Evolutionary conservation across 1,140 invertebrate species (phyloP), one percentile per base, ranked within the genome.

Genomic region (Rhagoletis zephyria): DNA sequence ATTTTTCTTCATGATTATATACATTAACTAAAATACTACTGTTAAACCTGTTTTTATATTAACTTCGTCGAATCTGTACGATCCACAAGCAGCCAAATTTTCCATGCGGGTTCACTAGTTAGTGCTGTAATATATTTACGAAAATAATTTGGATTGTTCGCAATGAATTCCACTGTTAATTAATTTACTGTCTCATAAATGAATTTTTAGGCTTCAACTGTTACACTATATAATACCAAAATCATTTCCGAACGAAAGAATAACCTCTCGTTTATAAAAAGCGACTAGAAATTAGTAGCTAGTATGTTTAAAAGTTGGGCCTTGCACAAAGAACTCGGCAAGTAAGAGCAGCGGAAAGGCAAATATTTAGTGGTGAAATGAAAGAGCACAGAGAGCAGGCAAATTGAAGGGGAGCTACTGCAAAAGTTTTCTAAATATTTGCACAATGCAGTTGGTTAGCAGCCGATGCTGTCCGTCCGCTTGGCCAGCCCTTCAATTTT

Each of bases 381-480:
- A 56, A 56, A 51, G 42, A 14, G 61, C 61, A 10, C 12, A 30
- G 30, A 30, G 16, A 42, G 30, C 60, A 61, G 59, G 30, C 85
- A 85, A 63, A 61, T 63, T 61, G 85, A 63, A 85, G 51, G 67
- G 85, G 60, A 85, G 56, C 59, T 30, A 85, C 85, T 81, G 42
- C 56, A 85, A 85, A 81, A 85, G 56, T 85, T 85, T 85, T 61
- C 85, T 85, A 85, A 85, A 85, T 63, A 85, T 85, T 85, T 85
- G 12, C 85, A 61, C 60, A 85, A 60, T 85, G 59, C 60, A 45
- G 19, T 63, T 61, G 85, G 56, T 60, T 63, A 61, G 56, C 59
- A 14, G 30, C 40, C 10, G 30, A 30, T 30, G 30, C 30, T 19
- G 59, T 10, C 12, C 56, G 74, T 51, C 74, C 74, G 16, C 56